Percentiles rank a stretch among this genome's conserved stretches.
These are phyloP conservation scores for Himalopsyche tibetana DNA, from an alignment of 2,888 invertebrate species.

Conservation along the genomic window DNA sequence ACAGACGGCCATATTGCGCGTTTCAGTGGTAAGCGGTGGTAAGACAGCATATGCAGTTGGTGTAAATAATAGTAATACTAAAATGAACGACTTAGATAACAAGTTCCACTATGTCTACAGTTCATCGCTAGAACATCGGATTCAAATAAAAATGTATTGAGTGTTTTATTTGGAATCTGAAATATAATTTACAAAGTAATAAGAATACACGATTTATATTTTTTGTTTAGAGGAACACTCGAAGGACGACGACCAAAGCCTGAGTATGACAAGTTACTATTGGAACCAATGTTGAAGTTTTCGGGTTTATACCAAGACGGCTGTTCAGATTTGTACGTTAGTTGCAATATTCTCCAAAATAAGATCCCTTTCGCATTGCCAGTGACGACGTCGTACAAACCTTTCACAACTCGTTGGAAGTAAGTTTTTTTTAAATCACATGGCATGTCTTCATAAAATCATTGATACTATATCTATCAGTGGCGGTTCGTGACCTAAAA, in stretches of 20 bases:
- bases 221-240: constrained; percentile 85
- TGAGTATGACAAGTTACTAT: constrained; percentile 90
- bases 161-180: background rate
- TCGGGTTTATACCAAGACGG: constrained; percentile 91
- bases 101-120: constrained; percentile 93
- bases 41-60: background rate
- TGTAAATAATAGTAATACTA: background rate
- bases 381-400: constrained; percentile 92
- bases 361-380: constrained; percentile 90
- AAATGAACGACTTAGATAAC: constrained; percentile 86
- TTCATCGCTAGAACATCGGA: constrained; percentile 90
- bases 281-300: constrained; percentile 92
- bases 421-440: constrained; percentile 72
- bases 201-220: constrained; percentile 44
- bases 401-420: constrained; percentile 96
- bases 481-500: too few relatives aligned
- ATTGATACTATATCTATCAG: too few relatives aligned
- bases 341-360: constrained; percentile 89
- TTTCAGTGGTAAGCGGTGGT: background rate
- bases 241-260: constrained; percentile 93
- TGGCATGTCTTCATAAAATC: constrained; percentile 38
- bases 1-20: background rate
- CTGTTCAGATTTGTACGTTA: constrained; percentile 92
- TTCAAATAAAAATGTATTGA: constrained; percentile 93
- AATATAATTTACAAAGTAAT: background rate